Percentiles rank a stretch among this genome's conserved stretches.
phyloP scores from a whole-genome alignment of 2,888 invertebrate genomes.

The Cacoxenus indagator region DNA sequence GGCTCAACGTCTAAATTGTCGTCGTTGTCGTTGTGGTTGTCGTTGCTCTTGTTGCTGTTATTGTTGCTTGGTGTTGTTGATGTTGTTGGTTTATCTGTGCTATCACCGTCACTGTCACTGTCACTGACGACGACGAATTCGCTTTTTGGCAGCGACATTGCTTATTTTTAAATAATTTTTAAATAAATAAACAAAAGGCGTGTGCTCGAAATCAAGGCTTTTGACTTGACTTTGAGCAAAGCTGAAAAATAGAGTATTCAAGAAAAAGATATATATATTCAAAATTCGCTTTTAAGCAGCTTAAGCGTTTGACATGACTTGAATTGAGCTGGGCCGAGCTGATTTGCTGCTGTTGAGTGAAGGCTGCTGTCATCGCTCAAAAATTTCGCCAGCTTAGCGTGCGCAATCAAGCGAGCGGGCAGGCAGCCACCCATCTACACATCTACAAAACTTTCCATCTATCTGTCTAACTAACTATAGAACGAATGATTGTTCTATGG shows the following conservation, averaged over 20 bases:
- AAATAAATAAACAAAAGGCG: constrained; percentile 60
- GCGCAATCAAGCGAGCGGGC: background rate
- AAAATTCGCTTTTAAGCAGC: constrained; percentile 54
- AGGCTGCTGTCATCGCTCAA: constrained; percentile 59
- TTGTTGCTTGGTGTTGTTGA: constrained; percentile 28
- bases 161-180: constrained; percentile 12
- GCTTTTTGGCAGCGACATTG: background rate
- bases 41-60: constrained; percentile 23
- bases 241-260: background rate
- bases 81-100: constrained; percentile 19
- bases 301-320: constrained; percentile 37
- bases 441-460: background rate
- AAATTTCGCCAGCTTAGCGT: constrained; percentile 50
- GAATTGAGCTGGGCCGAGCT: background rate
- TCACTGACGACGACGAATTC: background rate
- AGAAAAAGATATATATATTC: constrained; percentile 29
- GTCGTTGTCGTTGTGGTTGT: constrained; percentile 32
- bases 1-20: constrained; percentile 42
- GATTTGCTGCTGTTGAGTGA: background rate
- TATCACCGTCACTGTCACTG: constrained; percentile 27
- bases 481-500: background rate
- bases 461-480: background rate
- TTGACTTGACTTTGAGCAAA: constrained; percentile 57
- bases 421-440: no score
- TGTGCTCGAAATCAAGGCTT: constrained; percentile 54